A percentile compares a stretch with the other conserved stretches of the same genome.
Evolutionary conservation across 2,113 vertebrate species (phyloP).

Genomic region (Neotoma lepida): DNA sequence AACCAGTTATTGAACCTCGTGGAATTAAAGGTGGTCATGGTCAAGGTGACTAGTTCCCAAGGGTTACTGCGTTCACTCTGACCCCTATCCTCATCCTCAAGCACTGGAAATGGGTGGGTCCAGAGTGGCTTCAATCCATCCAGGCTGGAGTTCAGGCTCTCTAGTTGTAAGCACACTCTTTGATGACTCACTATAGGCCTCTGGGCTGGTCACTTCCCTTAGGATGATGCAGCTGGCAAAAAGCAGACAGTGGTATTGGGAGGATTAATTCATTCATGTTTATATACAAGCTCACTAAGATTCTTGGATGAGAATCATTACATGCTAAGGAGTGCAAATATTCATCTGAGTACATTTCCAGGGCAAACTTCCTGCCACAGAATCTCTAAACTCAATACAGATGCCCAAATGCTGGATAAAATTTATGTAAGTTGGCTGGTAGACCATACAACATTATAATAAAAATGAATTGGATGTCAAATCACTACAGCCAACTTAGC

Average conservation of each 20-base stretch:
- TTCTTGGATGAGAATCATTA: slow-evolving; percentile 61
- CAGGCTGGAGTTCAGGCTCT: neutral
- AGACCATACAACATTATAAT: slow-evolving; percentile 31
- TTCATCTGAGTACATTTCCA: slow-evolving; percentile 68
- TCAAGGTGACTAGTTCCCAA: neutral
- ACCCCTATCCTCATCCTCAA: neutral
- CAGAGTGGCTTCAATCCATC: neutral
- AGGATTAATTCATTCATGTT: slow-evolving; percentile 76
- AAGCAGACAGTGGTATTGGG: neutral
- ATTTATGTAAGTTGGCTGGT: slow-evolving; percentile 70
- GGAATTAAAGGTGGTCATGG: neutral
- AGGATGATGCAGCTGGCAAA: slow-evolving; percentile 70
- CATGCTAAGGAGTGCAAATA: slow-evolving; percentile 48
- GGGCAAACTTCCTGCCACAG: slow-evolving; percentile 66
- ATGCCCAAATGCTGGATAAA: slow-evolving; percentile 70
- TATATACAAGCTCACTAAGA: slow-evolving; percentile 58
- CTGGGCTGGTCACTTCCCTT: slow-evolving; percentile 64
- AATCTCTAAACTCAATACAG: slow-evolving; percentile 71
- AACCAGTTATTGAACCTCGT: neutral
- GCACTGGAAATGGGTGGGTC: neutral
- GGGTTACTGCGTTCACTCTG: neutral
- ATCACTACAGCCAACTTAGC: slow-evolving; percentile 33
- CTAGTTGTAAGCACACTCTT: neutral
- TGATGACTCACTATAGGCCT: slow-evolving; percentile 60
- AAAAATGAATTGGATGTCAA: slow-evolving; percentile 71